Evolutionary conservation across 2,113 vertebrate genomes (phyloP), one percentile per base, ranked within the genome.

Genomic region (Motacilla alba): DNA sequence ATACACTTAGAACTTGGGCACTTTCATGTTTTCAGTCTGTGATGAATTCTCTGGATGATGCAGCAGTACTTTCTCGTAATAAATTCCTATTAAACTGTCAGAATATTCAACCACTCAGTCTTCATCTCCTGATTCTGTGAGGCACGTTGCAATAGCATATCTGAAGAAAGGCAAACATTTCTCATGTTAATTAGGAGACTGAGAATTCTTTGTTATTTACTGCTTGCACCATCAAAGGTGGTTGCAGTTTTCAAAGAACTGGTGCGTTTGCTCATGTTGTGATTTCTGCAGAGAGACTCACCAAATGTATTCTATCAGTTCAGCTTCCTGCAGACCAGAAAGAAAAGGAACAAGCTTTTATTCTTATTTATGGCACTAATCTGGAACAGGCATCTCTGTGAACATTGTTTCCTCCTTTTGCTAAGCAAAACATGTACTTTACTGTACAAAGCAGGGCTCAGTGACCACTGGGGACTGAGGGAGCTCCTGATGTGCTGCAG

Each of bases 151-250:
- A 96, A 53, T 72, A 75, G 88, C 64, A 20, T 79, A 46, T 87
- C 80, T 84, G 77, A 94, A 78, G 76, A 82, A 93, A 83, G 16
- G 66, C 83, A 93, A 83, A 78, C 80, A 84, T 87, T 94, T 95
- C 83, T 97, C 69, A 76, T 84, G 80, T 92, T 97, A 96, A 96
- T 95, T 96, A 95, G 92, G 87, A 89, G 52, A 58, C 83, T 94
- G 83, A 66, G 92, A 93, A 89, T 93, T 92, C 93, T 94, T 92
- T 93, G 64, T 92, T 96, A 92, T 95, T 96, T 96, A 92, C 73
- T 72, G 53, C 76, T 93, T 92, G 75, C 27, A 52, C 87, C 88
- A 90, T 78, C 69, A 75, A 90, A 92, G 60, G 83, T 81, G 86
- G 76, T 46, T 83, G 79, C 83, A 60, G 73, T 62, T 92, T 94